Conservation (phyloP, 2,888 invertebrate species). For the Dynastes maya region DNA sequence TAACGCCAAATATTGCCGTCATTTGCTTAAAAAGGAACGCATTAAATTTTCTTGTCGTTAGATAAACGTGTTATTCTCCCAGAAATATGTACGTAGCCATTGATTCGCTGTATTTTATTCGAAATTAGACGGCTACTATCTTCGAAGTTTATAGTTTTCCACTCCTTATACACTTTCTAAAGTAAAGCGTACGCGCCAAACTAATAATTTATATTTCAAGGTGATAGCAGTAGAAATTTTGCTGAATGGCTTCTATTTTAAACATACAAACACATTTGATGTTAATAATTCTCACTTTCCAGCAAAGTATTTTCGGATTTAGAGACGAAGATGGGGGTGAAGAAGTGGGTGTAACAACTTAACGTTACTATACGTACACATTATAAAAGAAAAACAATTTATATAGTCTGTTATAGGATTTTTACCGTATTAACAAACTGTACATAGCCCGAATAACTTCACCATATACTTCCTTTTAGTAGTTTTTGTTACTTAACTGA, state of each 20-base stretch:
- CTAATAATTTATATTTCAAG: constrained; percentile 22
- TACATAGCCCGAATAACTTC: not conserved
- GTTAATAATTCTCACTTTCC: constrained; percentile 37
- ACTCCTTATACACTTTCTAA: constrained; percentile 34
- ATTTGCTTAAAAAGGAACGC: not conserved
- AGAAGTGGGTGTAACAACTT: no score
- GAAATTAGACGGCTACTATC: constrained; percentile 1
- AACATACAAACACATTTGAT: constrained; percentile 9
- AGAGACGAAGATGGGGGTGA: not conserved
- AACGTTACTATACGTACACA: no score
- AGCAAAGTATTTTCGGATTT: constrained; percentile 4
- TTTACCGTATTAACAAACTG: no score
- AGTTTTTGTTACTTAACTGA: no score
- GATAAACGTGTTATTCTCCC: not conserved
- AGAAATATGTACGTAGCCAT: constrained; percentile 15
- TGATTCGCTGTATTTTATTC: constrained; percentile 25
- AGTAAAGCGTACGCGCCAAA: constrained; percentile 17
- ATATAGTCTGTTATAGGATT: no score
- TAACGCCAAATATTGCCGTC: not conserved
- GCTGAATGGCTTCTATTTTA: constrained; percentile 21
- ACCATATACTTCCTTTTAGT: no score
- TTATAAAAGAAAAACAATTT: no score
- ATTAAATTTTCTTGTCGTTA: constrained; percentile 5
- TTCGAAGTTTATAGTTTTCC: constrained; percentile 28
- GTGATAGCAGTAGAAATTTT: constrained; percentile 45